Evolutionary conservation across 2,888 invertebrate species (phyloP), one percentile per base, ranked within the genome.

Genomic region (Gandaritis pyraliata): DNA sequence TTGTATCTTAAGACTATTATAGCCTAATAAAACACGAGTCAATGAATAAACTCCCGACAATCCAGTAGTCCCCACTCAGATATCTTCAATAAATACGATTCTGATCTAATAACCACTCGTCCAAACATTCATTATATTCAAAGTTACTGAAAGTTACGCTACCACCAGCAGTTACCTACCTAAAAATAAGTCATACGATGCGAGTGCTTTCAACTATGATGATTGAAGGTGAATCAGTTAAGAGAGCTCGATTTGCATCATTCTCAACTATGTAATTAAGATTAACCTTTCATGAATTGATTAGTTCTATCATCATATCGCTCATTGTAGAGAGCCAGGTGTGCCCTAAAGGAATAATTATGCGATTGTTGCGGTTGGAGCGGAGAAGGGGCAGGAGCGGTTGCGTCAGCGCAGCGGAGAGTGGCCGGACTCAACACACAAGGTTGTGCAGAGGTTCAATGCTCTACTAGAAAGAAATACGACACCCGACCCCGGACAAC

Each of bases 401-500:
- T 91, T 91, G 90, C 90, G 88, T 90, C 89, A 90, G 85, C 86
- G 80, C 89, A 90, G 85, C 86, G 80, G 90, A 89, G 90, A 90
- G 88, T 87, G 91, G 90, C 78, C 86, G 86, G 82, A 74, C 89
- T 90, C 91, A 91, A 91, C 83, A 85, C 86, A 90, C 92, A 92
- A 92, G 92, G 92, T 91, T 91, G 54, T 50, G 91, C 86, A 84
- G 85, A 90, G 88, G 91, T 91, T 92, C 91, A 92, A 90, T 90
- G 91, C 89, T 91, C 92, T 90, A 92, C 90, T 90, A 90, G 88
- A 90, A 90, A 90, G 88, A 90, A 90, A 90, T 88, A 90, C 85
- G 84, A 90, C 81, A 86, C 83, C 82, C 88, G 90, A 90, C 89
- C 90, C 87, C 87, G 82, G 75, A 76, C 83, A 80, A 82, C 82